Base-by-base conservation (phyloP, 2,797 vertebrate genomes). In the Gadopsis marmoratus region DNA sequence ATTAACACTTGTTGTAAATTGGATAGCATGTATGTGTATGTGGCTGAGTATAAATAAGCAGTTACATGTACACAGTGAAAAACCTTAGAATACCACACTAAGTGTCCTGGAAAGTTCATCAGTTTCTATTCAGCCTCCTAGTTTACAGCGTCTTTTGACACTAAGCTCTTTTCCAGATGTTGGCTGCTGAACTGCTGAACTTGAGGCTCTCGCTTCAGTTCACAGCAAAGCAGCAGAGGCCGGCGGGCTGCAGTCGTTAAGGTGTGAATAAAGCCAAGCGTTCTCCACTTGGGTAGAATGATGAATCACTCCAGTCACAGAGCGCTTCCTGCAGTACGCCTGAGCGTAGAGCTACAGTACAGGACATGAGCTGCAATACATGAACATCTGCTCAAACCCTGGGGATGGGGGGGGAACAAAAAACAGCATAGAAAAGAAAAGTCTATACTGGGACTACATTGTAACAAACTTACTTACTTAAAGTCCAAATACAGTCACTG, bases 231-330 rank as follows among this genome's bases (percentile, higher is more conserved):
- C 41, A 9, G 55, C 63, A 68, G 65, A 47, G 21, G 21, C 1
- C 69, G 6, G 47, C 2, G 0, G 41, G 51, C 58, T 55, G 4
- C 62, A 73, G 53, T 72, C 72, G 81, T 68, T 72, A 75, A 61
- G 69, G 79, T 89, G 74, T 76, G 79, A 86, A 82, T 78, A 76
- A 76, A 83, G 58, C 60, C 12, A 33, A 76, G 56, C 2, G 19
- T 43, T 80, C 67, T 45, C 63, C 71, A 78, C 74, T 54, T 19
- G 72, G 68, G 66, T 68, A 31, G 71, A 68, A 86, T 85, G 93
- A 95, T 94, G 88, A 92, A 94, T 94, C 77, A 74, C 85, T 74
- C 21, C 59, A 68, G 74, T 83, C 81, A 84, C 53, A 0, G 19
- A 64, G 65, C 1, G 45, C 61, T 85, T 85, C 78, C 83, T 88